These are phyloP conservation scores for Syngnathus scovelli DNA, from an alignment of 2,113 vertebrate genomes.

Conservation along the genomic window DNA sequence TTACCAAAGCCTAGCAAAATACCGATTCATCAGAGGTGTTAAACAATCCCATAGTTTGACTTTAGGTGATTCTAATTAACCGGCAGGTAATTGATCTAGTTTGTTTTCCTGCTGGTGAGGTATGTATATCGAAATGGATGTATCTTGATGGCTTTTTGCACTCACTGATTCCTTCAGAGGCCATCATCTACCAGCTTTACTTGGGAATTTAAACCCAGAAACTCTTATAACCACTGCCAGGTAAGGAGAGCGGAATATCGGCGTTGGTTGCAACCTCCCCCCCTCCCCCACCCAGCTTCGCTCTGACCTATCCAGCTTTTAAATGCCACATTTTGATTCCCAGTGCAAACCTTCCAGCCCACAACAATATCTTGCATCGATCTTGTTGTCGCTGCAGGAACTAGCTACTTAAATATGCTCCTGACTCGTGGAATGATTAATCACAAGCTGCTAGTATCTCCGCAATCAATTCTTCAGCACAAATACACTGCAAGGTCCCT, in stretches of 20 bases:
- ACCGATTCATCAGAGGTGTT: no score
- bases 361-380: constrained; percentile 14
- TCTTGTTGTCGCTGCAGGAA: not conserved
- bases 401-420: not conserved
- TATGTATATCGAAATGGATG: constrained; percentile 3
- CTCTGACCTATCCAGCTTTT: constrained; percentile 25
- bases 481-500: not conserved
- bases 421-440: constrained; percentile 39
- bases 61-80: no score
- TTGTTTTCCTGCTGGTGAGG: no score
- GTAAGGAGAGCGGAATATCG: constrained; percentile 58
- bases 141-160: constrained; percentile 45
- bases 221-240: constrained; percentile 67
- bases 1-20: not conserved
- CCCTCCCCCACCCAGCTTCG: constrained; percentile 28
- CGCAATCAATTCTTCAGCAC: constrained; percentile 18
- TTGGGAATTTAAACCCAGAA: constrained; percentile 73
- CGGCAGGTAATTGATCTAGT: no score
- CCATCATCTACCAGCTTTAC: constrained; percentile 64
- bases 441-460: constrained; percentile 26
- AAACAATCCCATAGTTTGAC: no score
- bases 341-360: constrained; percentile 3
- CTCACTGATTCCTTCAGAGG: constrained; percentile 59
- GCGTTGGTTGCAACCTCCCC: constrained; percentile 25
- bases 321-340: constrained; percentile 20